Evolutionary conservation across 2,797 vertebrate species (phyloP), one percentile per base, ranked within the genome.

Genomic region (Rousettus madagascariensis): DNA sequence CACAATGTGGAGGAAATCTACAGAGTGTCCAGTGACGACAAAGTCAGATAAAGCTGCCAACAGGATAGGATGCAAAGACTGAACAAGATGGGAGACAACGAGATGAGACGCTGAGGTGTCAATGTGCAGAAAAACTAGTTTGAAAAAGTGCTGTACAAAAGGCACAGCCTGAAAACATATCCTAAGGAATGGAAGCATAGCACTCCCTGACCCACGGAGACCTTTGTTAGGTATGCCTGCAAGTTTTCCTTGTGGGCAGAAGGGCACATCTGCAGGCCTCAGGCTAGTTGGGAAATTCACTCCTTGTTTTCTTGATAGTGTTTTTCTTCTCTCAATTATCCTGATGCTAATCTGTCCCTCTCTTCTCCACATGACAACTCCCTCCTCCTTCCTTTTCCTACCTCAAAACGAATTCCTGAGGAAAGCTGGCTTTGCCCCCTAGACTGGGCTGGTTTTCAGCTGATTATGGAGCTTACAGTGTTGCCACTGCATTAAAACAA

Each of bases 401-500:
- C 28, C 59, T 61, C 38, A 41, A 2, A 10, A 24, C 22, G 22
- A 77, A 51, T 38, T 92, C 69, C 83, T 69, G 36, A 77, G 72
- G 13, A 71, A 49, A 78, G 26, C 63, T 85, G 88, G 86, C 51
- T 49, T 85, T 65, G 51, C 49, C 71, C 77, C 26, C 1, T 2
- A 78, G 57, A 61, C 79, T 43, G 57, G 57, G 41, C 33, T 90
- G 66, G 16, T 75, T 93, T 92, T 94, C 72, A 91, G 72, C 16
- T 46, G 80, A 87, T 91, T 74, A 24, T 38, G 89, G 94, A 63
- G 88, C 82, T 88, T 20, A 33, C 24, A 3, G n/a, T 41, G 61
- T 83, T 78, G 43, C 63, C 43, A 22, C 65, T 15, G 26, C 68
- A 86, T 65, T 71, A 20, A 83, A 93, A 95, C 38, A 95, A 65